Percentiles rank a stretch among this genome's conserved stretches.
These are phyloP conservation scores for Meandrina meandrites DNA, from an alignment of 92 coral and sea anemone genomes.

Conservation along the genomic window DNA sequence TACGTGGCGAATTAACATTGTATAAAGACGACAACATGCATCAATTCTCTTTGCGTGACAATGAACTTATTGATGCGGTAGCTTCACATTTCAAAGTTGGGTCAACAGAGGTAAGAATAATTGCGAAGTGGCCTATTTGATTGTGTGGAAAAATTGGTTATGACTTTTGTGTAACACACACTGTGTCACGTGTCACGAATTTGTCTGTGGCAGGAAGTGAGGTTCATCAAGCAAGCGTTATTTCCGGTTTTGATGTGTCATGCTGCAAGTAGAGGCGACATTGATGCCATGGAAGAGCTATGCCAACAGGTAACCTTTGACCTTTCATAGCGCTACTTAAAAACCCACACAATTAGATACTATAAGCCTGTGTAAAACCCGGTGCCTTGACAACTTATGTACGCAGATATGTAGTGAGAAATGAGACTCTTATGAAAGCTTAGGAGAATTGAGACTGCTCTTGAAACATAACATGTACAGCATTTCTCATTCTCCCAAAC, in stretches of 20 bases:
- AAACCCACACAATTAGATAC: neutral
- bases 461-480: too few species aligned
- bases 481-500: too few species aligned
- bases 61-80: slow-evolving; percentile 80
- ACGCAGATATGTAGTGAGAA: neutral
- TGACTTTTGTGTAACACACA: neutral
- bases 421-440: too few species aligned
- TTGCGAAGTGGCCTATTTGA: too few species aligned
- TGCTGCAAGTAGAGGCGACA: slow-evolving; percentile 87
- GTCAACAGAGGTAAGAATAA: slow-evolving; percentile 75
- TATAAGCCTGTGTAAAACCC: neutral
- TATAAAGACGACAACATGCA: slow-evolving; percentile 56
- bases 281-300: slow-evolving; percentile 74
- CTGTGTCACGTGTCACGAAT: neutral
- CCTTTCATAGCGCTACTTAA: neutral
- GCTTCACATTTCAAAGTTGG: slow-evolving; percentile 92
- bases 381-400: neutral
- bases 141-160: neutral
- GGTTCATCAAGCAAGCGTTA: slow-evolving; percentile 90
- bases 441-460: too few species aligned
- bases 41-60: slow-evolving; percentile 89
- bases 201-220: slow-evolving; percentile 73
- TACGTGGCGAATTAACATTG: slow-evolving; percentile 94
- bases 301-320: slow-evolving; percentile 70
- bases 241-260: slow-evolving; percentile 91